Evolutionary conservation across 2,113 vertebrate species (phyloP), one percentile per base, ranked within the genome.

Genomic region (Helogale parvula): DNA sequence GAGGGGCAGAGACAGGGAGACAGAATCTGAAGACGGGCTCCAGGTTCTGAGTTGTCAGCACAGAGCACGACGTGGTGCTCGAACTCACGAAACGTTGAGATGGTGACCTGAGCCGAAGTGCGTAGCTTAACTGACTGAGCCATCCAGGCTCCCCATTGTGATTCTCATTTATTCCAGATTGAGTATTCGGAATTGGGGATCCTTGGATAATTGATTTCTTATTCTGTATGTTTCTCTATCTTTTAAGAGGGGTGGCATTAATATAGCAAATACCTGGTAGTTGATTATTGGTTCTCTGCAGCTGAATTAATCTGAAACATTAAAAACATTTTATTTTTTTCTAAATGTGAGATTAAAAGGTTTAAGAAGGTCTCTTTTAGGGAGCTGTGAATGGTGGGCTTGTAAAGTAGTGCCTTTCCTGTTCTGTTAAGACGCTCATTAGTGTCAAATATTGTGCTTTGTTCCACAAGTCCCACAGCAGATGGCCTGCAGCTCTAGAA

Each of bases 131-230:
- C 54, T 23, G 21, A 57, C 54, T 57, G 57, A 60, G 21, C 57
- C 57, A 60, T 7, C 57, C 57, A 23, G 57, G 21, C 3, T 6
- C 21, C 57, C 21, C 8, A 23, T 23, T 60, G 57, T 3, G 27
- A 84, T 66, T 91, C 65, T 93, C 19, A 65, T 63, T 81, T n/a
- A 50, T 71, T 91, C 79, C 33, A 52, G 35, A 80, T 81, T 72
- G 71, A 84, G 80, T 69, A 74, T 96, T 76, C 35, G 47, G 38
- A 72, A 60, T 41, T n/a, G 4, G 25, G 21, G 16, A 72, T 90
- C 29, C 35, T 89, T 86, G 52, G 71, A 17, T 47, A 91, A 84
- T n/a, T 66, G 66, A 72, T 83, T 95, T 96, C 38, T 79, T 86
- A 41, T 8, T 90, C 4, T 63, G 14, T 29, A 57, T 13, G 65